A percentile compares a stretch with the other conserved stretches of the same genome.
phyloP scores from a whole-genome alignment of 2,113 vertebrate genomes.

The human region GRCh38 chrX:12337001-12337500 shows the following conservation, averaged over 20 bases:
- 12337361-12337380: background rate
- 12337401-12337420: background rate
- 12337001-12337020: background rate
- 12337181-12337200: constrained; percentile 39
- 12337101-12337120: background rate
- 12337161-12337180: background rate
- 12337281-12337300: constrained; percentile 24
- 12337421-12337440: background rate
- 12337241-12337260: constrained; percentile 41
- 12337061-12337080: background rate
- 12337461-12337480: background rate
- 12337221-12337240: constrained; percentile 60
- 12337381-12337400: background rate
- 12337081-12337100: background rate
- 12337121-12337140: background rate
- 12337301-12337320: constrained; percentile 63
- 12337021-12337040: background rate
- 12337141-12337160: constrained; percentile 15
- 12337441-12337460: background rate
- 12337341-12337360: background rate
- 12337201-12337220: constrained; percentile 36
- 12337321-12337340: constrained; percentile 52
- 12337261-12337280: constrained; percentile 64
- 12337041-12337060: background rate
- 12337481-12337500: background rate